These are phyloP conservation scores for Eubasilissa regina DNA, from an alignment of 1,140 invertebrate genomes.

Conservation along the genomic window DNA sequence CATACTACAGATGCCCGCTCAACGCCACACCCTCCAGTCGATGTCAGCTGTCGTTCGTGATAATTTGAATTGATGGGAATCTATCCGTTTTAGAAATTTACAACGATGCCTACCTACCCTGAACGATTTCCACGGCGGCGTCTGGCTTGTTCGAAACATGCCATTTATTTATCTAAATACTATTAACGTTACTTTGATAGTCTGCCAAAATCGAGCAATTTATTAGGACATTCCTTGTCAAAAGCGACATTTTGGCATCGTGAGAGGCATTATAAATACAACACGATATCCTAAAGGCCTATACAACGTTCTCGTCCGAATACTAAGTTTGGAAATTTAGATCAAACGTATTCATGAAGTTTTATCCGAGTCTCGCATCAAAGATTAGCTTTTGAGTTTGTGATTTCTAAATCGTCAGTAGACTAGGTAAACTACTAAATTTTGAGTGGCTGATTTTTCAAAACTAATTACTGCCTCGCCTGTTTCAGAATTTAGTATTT, in stretches of 20 bases:
- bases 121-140: background rate
- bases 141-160: conserved; percentile 32
- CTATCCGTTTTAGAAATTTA: background rate
- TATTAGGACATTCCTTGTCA: conserved; percentile 42
- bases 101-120: background rate
- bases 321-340: conserved; percentile 18
- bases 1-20: too few relatives aligned
- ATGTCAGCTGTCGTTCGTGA: background rate
- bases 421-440: too few relatives aligned
- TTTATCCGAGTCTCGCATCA: too few relatives aligned
- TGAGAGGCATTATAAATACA: conserved; percentile 29
- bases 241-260: conserved; percentile 38
- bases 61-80: conserved; percentile 37
- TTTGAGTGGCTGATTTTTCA: too few relatives aligned
- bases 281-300: conserved; percentile 16
- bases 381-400: too few relatives aligned
- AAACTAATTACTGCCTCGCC: too few relatives aligned
- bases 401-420: too few relatives aligned
- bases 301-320: background rate
- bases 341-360: background rate
- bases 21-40: too few relatives aligned
- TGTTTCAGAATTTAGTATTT: too few relatives aligned
- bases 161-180: conserved; percentile 46
- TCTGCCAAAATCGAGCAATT: conserved; percentile 44
- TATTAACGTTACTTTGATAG: conserved; percentile 44